These are phyloP conservation scores for Typhlichthys eigenmanni DNA, from an alignment of 2,797 vertebrate genomes.

Conservation along the genomic window DNA sequence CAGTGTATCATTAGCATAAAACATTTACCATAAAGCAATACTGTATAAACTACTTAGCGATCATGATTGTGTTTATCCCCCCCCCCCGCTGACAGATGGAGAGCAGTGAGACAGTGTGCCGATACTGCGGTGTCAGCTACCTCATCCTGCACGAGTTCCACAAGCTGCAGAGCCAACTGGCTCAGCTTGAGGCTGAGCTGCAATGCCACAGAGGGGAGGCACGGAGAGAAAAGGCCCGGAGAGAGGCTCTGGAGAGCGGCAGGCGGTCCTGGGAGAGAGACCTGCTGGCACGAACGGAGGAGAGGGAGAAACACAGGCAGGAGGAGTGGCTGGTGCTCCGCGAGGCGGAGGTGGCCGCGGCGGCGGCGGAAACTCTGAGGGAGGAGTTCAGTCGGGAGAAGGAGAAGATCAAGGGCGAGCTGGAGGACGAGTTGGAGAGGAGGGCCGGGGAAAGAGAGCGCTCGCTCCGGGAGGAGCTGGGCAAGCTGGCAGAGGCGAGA, in stretches of 20 bases:
- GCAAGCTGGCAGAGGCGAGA: conserved; percentile 77
- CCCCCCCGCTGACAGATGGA: conserved; percentile 77
- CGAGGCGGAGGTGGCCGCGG: not conserved
- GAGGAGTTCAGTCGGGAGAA: conserved; percentile 31
- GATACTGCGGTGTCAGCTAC: conserved; percentile 91
- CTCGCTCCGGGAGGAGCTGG: conserved; percentile 57
- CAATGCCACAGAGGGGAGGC: conserved; percentile 72
- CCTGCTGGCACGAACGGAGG: conserved; percentile 23
- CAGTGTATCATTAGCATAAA: not conserved
- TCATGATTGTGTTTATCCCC: not conserved
- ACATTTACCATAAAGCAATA: not conserved
- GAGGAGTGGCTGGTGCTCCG: conserved; percentile 31
- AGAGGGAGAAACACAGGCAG: conserved; percentile 24
- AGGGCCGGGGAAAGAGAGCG: conserved; percentile 27
- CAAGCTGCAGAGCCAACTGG: conserved; percentile 80
- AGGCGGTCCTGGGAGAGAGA: conserved; percentile 45
- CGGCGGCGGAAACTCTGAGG: conserved; percentile 23
- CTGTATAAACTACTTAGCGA: not conserved
- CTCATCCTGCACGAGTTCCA: conserved; percentile 89
- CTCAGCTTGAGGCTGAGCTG: conserved; percentile 79
- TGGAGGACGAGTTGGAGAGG: conserved; percentile 36
- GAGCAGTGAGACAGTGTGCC: conserved; percentile 83
- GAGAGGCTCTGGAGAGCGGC: conserved; percentile 72
- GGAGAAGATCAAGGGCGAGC: conserved; percentile 19
- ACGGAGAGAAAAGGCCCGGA: conserved; percentile 75